Evolutionary conservation across 2,113 vertebrate genomes (phyloP).

Genomic region (Gymnobelideus leadbeateri): DNA sequence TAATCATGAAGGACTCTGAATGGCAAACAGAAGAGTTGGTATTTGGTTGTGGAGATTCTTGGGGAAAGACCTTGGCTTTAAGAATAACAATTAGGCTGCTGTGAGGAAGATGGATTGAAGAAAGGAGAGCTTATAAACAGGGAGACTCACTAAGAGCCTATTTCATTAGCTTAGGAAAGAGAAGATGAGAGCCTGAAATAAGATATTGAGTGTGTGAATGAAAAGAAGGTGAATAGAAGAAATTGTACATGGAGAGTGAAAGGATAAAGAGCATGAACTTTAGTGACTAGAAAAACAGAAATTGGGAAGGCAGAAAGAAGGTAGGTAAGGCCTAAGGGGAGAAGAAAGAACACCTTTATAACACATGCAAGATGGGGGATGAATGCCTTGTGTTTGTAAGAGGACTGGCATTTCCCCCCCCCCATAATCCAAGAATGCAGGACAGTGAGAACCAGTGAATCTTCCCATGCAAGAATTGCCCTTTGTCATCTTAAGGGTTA

Average conservation of each 20-base stretch:
- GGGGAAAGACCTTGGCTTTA: background rate
- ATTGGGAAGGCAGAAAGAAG: background rate
- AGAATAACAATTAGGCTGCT: background rate
- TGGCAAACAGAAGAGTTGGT: background rate
- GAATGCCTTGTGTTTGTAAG: background rate
- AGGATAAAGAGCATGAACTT: background rate
- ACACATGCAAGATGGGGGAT: background rate
- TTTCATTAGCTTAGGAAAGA: background rate
- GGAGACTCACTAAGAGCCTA: background rate
- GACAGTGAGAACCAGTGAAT: background rate
- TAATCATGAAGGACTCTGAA: background rate
- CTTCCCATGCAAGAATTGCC: background rate
- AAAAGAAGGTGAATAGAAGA: background rate
- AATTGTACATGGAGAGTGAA: background rate
- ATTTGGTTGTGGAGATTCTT: background rate
- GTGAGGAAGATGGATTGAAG: background rate
- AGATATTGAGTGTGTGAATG: background rate
- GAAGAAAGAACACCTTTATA: background rate
- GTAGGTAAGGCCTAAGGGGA: background rate
- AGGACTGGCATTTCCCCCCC: background rate
- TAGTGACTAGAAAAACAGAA: background rate
- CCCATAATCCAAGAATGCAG: background rate
- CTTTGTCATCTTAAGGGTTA: background rate
- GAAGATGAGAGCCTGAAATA: background rate
- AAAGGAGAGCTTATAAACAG: background rate